These are phyloP conservation scores for Poecile atricapillus DNA, from an alignment of 2,113 vertebrate genomes.

Conservation along the genomic window DNA sequence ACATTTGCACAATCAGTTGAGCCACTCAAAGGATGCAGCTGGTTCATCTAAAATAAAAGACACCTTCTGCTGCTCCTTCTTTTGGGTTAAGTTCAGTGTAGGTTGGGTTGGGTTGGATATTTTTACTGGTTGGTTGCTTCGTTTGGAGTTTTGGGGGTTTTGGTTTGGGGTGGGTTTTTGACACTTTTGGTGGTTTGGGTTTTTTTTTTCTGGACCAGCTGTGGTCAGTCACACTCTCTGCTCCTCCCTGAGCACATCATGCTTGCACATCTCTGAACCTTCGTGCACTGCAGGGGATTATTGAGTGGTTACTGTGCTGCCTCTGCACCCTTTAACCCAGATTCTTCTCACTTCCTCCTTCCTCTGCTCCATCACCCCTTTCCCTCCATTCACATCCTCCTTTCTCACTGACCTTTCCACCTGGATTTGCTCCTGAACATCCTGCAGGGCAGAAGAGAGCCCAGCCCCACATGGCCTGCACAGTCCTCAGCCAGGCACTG, in stretches of 20 bases:
- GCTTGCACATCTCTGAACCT: neutral
- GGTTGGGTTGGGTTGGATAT: no score
- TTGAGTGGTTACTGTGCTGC: neutral
- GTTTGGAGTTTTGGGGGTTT: accelerated
- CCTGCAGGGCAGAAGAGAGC: neutral
- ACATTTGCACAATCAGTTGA: neutral
- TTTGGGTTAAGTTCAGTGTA: neutral
- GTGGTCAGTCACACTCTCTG: neutral
- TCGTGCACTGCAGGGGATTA: neutral
- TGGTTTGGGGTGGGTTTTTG: neutral
- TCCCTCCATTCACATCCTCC: neutral
- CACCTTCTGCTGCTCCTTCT: no score
- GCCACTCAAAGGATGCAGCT: neutral
- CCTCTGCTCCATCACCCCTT: neutral
- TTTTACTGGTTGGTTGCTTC: neutral
- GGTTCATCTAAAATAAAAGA: neutral
- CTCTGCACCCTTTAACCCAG: neutral
- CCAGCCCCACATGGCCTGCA: neutral
- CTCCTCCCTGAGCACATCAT: neutral
- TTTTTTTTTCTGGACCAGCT: neutral
- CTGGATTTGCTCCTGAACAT: neutral
- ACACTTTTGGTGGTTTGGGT: neutral
- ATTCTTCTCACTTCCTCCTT: neutral
- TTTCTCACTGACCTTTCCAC: neutral
- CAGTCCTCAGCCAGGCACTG: neutral